A percentile compares a stretch with the other conserved stretches of the same genome.
Evolutionary conservation across 2,888 invertebrate species (phyloP).

Genomic region (Elegia similella): DNA sequence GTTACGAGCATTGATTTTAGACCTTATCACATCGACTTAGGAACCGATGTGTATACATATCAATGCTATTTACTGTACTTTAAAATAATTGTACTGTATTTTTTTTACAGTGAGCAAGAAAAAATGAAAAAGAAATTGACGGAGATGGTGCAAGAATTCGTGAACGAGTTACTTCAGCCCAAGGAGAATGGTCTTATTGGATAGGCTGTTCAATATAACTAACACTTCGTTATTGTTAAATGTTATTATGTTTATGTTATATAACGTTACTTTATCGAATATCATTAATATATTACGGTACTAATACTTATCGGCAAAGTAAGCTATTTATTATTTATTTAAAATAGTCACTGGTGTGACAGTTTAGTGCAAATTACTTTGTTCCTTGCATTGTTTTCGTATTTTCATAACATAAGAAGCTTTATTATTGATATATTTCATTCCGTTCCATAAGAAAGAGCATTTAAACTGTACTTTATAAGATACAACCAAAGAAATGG

Average conservation of each 20-base stretch:
- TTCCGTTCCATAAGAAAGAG: not conserved
- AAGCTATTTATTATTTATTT: not conserved
- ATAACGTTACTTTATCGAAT: not conserved
- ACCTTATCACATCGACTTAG: too few species aligned
- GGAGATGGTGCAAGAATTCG: conserved; percentile 89
- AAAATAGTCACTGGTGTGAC: not conserved
- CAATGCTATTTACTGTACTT: too few species aligned
- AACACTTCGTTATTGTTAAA: not conserved
- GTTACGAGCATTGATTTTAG: too few species aligned
- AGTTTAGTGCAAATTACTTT: too few species aligned
- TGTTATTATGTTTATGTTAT: not conserved
- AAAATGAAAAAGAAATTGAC: conserved; percentile 82
- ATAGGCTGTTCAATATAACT: conserved; percentile 19
- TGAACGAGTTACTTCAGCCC: conserved; percentile 91
- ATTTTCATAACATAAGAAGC: too few species aligned
- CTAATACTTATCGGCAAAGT: not conserved
- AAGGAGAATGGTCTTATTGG: conserved; percentile 79
- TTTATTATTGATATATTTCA: not conserved
- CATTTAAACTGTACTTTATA: not conserved
- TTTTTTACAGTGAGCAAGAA: conserved; percentile 84
- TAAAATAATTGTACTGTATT: not conserved
- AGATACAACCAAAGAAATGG: not conserved
- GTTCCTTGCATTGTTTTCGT: too few species aligned
- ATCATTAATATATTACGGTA: not conserved
- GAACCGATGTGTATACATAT: too few species aligned